Percentiles rank a stretch among this genome's conserved stretches.
These are phyloP conservation scores for Hylyphantes graminicola DNA, from an alignment of 1,140 invertebrate genomes.

Conservation along the genomic window DNA sequence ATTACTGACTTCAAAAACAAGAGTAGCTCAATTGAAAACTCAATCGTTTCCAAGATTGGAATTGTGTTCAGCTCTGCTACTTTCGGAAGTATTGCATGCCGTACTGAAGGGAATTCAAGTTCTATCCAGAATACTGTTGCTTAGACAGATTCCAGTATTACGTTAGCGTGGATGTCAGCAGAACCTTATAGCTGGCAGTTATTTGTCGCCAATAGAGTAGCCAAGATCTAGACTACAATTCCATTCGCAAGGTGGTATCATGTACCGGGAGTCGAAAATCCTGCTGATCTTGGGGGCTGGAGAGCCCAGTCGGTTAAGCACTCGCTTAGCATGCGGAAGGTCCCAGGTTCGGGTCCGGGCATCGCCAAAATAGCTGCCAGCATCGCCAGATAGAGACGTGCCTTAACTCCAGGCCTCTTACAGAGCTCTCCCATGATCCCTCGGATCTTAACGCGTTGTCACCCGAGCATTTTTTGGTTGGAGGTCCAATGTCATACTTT, in stretches of 20 bases:
- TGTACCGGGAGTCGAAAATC: neutral
- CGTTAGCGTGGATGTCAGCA: neutral
- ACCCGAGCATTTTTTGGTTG: too few species aligned
- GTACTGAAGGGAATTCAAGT: neutral
- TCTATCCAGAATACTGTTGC: neutral
- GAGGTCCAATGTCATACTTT: too few species aligned
- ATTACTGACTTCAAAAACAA: slow-evolving; percentile 31
- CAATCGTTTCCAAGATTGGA: slow-evolving; percentile 62
- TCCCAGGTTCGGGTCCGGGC: too few species aligned
- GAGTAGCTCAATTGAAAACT: slow-evolving; percentile 65
- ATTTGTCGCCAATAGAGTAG: slow-evolving; percentile 3
- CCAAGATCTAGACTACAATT: neutral
- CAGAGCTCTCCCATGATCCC: too few species aligned
- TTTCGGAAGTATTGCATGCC: neutral
- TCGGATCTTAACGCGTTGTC: too few species aligned
- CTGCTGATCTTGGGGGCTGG: neutral
- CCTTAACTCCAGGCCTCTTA: too few species aligned
- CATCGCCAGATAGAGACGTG: too few species aligned
- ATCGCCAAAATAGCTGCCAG: too few species aligned
- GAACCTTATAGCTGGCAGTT: neutral
- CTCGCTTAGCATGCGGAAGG: too few species aligned
- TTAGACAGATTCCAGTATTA: slow-evolving; percentile 2
- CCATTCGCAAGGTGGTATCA: neutral
- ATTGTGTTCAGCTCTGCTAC: slow-evolving; percentile 39
- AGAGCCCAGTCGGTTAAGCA: too few species aligned